Conservation (phyloP, 2,113 vertebrate species). For the Gallinago paraguaiae region DNA sequence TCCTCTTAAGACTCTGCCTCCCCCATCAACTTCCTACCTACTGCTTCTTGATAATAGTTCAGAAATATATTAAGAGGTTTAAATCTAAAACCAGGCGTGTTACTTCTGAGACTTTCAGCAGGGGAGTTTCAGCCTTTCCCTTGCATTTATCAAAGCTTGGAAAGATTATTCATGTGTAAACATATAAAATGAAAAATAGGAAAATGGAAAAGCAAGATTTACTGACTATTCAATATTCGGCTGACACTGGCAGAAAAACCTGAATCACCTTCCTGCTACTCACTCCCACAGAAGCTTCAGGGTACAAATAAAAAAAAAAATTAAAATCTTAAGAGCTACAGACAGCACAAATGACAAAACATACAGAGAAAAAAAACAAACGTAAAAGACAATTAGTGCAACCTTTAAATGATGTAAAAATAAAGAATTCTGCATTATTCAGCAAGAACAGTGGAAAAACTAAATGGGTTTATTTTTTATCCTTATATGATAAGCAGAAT, state of each 20-base stretch:
- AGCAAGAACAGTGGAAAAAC: not conserved
- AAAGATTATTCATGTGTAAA: not conserved
- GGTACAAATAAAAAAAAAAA: not conserved
- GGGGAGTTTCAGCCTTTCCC: not conserved
- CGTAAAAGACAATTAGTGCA: not conserved
- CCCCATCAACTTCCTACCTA: not conserved
- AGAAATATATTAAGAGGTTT: not conserved
- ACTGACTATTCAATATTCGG: not conserved
- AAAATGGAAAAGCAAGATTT: not conserved
- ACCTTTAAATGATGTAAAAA: not conserved
- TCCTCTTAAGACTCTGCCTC: not conserved
- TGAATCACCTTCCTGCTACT: not conserved
- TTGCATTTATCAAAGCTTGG: not conserved
- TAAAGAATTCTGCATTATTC: not conserved
- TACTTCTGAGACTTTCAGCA: not conserved
- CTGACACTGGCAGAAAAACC: not conserved
- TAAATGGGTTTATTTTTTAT: not conserved
- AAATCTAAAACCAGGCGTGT: not conserved
- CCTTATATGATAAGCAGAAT: not conserved
- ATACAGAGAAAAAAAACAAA: not conserved
- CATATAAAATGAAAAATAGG: not conserved
- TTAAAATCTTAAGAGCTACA: not conserved
- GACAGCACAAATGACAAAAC: not conserved
- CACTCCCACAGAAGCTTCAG: not conserved
- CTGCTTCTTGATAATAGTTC: not conserved